Percentiles rank a stretch among this genome's conserved stretches.
phyloP scores from a whole-genome alignment of 2,113 vertebrate species.

The Melanostigma gelatinosum region DNA sequence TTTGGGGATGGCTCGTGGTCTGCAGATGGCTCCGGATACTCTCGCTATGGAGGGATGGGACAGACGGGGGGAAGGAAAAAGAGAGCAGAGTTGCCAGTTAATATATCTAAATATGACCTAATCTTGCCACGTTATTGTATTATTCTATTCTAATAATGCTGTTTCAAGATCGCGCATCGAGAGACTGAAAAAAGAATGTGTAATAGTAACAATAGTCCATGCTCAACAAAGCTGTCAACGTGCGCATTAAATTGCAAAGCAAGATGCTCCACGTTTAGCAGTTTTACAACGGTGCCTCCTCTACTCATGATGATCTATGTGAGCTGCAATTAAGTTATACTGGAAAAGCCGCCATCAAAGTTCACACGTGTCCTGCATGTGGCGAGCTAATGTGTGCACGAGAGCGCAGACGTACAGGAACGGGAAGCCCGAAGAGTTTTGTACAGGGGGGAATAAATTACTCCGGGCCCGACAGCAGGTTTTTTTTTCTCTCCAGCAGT shows the following conservation, averaged over 20 bases:
- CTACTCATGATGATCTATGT: not conserved
- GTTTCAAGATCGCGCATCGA: not conserved
- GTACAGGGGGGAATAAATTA: conserved; percentile 72
- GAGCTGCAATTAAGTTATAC: conserved; percentile 48
- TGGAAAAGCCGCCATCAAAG: conserved; percentile 30
- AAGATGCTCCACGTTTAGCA: not conserved
- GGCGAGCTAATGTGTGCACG: conserved; percentile 54
- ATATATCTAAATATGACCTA: not conserved
- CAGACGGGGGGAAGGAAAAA: conserved; percentile 17
- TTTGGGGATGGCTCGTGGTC: conserved; percentile 91
- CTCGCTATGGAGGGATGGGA: conserved; percentile 75
- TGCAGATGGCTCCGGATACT: conserved; percentile 94
- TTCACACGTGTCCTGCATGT: conserved; percentile 68
- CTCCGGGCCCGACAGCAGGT: conserved; percentile 70
- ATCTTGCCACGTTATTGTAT: not conserved
- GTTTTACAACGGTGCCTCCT: not conserved
- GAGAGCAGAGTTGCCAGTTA: not conserved
- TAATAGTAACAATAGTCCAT: not conserved
- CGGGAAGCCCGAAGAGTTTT: conserved; percentile 57
- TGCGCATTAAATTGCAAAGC: not conserved
- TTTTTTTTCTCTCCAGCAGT: conserved; percentile 33
- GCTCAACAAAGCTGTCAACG: not conserved
- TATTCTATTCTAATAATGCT: not conserved
- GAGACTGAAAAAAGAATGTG: not conserved
- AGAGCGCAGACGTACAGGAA: conserved; percentile 46